Evolutionary conservation across 2,888 invertebrate genomes (phyloP).

Genomic region (Xanthia togata): DNA sequence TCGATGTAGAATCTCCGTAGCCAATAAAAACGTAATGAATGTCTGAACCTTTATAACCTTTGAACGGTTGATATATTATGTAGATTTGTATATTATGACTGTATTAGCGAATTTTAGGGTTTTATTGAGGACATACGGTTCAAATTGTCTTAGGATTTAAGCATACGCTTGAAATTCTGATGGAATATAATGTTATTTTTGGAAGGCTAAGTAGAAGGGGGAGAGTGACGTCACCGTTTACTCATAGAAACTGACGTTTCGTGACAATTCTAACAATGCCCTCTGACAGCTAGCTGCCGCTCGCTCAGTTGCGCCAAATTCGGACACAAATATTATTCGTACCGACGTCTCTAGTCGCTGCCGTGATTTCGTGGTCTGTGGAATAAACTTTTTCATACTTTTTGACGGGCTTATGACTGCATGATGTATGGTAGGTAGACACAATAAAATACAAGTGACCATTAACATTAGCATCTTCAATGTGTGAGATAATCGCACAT

Average conservation of each 20-base stretch:
- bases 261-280: too few species aligned
- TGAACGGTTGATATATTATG: constrained; percentile 2
- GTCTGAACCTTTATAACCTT: constrained; percentile 33
- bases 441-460: background rate
- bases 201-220: too few species aligned
- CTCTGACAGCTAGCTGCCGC: too few species aligned
- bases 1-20: constrained; percentile 19
- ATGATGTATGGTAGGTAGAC: too few species aligned
- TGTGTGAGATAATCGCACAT: background rate
- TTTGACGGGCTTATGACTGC: background rate
- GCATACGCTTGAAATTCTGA: too few species aligned
- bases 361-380: background rate
- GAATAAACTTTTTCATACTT: background rate
- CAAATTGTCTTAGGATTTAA: too few species aligned
- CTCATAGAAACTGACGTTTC: too few species aligned
- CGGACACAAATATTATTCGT: background rate
- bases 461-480: background rate
- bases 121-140: too few species aligned
- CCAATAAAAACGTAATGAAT: constrained; percentile 28
- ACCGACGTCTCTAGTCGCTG: background rate
- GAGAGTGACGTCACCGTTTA: too few species aligned
- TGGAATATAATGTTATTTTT: too few species aligned
- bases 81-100: constrained; percentile 9
- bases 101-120: too few species aligned
- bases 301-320: too few species aligned